Evolutionary conservation across 2,113 vertebrate species (phyloP).

Genomic region (Thymallus thymallus): DNA sequence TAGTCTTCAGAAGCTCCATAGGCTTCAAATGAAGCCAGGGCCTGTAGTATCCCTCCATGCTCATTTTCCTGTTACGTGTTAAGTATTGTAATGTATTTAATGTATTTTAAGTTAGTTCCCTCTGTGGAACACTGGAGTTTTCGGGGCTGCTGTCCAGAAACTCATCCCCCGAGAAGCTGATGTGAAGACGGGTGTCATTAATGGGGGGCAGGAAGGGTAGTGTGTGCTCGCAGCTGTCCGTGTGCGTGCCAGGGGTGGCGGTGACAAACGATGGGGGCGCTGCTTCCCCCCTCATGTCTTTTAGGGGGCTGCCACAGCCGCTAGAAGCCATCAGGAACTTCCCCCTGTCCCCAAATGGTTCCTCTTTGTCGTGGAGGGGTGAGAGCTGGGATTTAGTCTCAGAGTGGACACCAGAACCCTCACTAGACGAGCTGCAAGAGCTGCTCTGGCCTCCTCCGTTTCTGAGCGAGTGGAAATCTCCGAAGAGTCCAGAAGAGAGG

Average conservation of each 20-base stretch:
- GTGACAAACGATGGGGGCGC: slow-evolving; percentile 8
- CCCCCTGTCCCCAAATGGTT: slow-evolving; percentile 59
- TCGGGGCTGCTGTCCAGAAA: slow-evolving; percentile 69
- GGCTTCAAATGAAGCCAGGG: no score
- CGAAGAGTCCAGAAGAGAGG: slow-evolving; percentile 49
- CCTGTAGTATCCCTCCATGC: no score
- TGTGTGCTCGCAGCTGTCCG: slow-evolving; percentile 41
- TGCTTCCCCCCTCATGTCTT: slow-evolving; percentile 36
- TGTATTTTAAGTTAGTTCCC: no score
- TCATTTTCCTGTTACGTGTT: slow-evolving; percentile 21
- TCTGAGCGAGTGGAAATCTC: slow-evolving; percentile 70
- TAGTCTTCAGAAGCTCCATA: no score
- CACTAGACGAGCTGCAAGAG: slow-evolving; percentile 70
- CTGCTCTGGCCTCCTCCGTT: slow-evolving; percentile 53
- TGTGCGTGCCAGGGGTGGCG: slow-evolving; percentile 15
- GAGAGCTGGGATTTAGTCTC: slow-evolving; percentile 65
- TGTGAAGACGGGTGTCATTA: slow-evolving; percentile 81
- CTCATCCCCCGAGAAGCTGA: slow-evolving; percentile 85
- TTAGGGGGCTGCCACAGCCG: slow-evolving; percentile 59
- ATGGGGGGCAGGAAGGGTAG: slow-evolving; percentile 64
- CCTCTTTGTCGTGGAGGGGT: slow-evolving; percentile 41
- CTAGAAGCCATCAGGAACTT: slow-evolving; percentile 65
- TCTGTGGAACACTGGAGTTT: slow-evolving; percentile 46
- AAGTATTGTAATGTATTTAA: no score
- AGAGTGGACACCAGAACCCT: slow-evolving; percentile 67